These are phyloP conservation scores for Telenomus remus DNA, from an alignment of 1,140 invertebrate species.

Conservation along the genomic window DNA sequence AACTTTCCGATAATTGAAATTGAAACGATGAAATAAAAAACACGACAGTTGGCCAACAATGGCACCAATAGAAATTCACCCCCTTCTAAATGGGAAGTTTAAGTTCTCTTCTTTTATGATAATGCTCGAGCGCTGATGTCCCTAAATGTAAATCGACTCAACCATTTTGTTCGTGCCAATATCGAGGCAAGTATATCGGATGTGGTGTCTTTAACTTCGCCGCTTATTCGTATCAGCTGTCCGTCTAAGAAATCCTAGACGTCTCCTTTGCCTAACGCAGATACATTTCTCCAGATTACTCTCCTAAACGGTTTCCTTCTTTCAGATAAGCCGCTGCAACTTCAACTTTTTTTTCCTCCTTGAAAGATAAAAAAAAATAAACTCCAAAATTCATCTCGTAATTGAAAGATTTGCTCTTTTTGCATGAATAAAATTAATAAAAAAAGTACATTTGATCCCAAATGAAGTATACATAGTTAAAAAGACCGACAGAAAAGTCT, in stretches of 20 bases:
- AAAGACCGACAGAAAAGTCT: no score
- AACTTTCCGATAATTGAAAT: slow-evolving; percentile 38
- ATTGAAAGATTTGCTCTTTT: no score
- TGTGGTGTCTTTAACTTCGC: slow-evolving; percentile 29
- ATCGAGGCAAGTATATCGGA: slow-evolving; percentile 41
- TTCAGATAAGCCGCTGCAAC: no score
- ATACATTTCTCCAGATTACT: slow-evolving; percentile 18
- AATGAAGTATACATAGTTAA: no score
- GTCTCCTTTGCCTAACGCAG: slow-evolving; percentile 18
- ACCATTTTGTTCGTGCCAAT: slow-evolving; percentile 55
- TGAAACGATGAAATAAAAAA: slow-evolving; percentile 51
- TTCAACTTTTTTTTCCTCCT: slow-evolving; percentile 10
- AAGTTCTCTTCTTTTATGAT: slow-evolving; percentile 64
- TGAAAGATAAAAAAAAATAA: background rate
- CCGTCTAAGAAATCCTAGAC: slow-evolving; percentile 19
- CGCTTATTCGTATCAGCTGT: slow-evolving; percentile 37
- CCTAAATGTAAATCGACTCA: slow-evolving; percentile 63
- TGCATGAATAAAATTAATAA: no score
- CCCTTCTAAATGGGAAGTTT: slow-evolving; percentile 16
- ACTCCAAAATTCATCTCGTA: background rate
- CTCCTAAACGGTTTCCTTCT: background rate
- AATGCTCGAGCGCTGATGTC: slow-evolving; percentile 60
- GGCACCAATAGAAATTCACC: slow-evolving; percentile 44
- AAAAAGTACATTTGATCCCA: no score
- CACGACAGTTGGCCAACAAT: slow-evolving; percentile 67